phyloP scores from a whole-genome alignment of 2,797 vertebrate species.

The Salarias fasciatus region DNA sequence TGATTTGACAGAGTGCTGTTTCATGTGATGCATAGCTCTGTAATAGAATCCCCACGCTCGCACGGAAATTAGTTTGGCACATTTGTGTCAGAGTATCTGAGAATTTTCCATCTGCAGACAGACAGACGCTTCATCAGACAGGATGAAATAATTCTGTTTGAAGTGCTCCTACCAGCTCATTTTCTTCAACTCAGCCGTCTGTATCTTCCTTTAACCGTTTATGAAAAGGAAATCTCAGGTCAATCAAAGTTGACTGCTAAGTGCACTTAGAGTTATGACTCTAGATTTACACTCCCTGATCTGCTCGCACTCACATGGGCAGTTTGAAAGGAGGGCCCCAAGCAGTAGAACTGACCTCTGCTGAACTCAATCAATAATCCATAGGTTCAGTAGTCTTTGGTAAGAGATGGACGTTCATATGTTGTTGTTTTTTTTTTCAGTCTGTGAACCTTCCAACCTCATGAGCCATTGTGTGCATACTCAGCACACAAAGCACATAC shows the following conservation, averaged over 20 bases:
- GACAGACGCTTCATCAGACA: conserved; percentile 3
- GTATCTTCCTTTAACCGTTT: conserved; percentile 40
- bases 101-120: conserved; percentile 22
- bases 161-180: conserved; percentile 30
- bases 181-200: conserved; percentile 4
- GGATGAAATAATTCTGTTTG: conserved; percentile 28
- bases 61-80: conserved; percentile 5
- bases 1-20: not conserved
- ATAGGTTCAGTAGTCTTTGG: conserved; percentile 25
- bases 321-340: conserved; percentile 32
- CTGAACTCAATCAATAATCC: conserved; percentile 58
- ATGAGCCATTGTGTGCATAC: conserved; percentile 22
- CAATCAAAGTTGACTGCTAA: conserved; percentile 51
- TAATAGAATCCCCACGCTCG: conserved; percentile 14
- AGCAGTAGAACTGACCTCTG: conserved; percentile 44
- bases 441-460: conserved; percentile 32
- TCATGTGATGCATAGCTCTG: not conserved
- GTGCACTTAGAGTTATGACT: conserved; percentile 43
- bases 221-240: conserved; percentile 43
- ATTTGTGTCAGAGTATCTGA: conserved; percentile 3
- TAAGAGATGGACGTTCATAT: conserved; percentile 20
- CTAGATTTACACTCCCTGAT: conserved; percentile 13
- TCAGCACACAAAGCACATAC: conserved; percentile 3
- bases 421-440: conserved; percentile 17
- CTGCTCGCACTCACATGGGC: conserved; percentile 30